phyloP scores from a whole-genome alignment of 2,113 vertebrate genomes.

The Henicopernis longicauda region DNA sequence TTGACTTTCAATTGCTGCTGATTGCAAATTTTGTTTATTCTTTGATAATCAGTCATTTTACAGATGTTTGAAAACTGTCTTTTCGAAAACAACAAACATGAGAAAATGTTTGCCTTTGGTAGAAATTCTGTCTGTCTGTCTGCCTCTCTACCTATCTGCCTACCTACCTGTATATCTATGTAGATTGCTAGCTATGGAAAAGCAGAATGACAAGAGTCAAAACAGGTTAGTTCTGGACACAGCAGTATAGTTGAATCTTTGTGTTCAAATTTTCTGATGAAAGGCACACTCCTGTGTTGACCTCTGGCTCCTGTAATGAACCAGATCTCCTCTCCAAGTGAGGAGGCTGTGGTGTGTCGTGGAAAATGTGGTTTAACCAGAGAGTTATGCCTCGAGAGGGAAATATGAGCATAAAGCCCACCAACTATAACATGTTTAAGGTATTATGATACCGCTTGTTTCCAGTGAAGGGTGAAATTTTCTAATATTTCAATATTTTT shows the following conservation, averaged over 20 bases:
- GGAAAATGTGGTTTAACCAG: neutral
- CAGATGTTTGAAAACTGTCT: neutral
- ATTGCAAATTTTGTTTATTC: neutral
- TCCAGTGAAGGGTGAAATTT: neutral
- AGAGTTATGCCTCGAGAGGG: neutral
- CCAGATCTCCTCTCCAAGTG: neutral
- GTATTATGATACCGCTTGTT: neutral
- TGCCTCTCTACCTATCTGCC: neutral
- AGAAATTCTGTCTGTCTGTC: neutral
- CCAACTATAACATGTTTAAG: neutral
- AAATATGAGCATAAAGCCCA: neutral
- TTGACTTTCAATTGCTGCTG: neutral
- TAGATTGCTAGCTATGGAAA: neutral
- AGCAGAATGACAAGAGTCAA: neutral
- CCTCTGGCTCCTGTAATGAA: neutral
- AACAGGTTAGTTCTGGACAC: neutral
- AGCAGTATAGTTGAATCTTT: neutral
- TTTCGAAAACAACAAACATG: neutral
- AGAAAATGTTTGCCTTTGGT: neutral
- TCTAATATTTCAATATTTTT: neutral
- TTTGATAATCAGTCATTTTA: neutral
- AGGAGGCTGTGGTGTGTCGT: neutral
- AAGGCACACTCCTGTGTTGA: neutral
- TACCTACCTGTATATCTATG: neutral
- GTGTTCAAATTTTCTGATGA: neutral